Percentiles rank a stretch among this genome's conserved stretches.
These are phyloP conservation scores for Bostrychus sinensis DNA, from an alignment of 2,113 vertebrate genomes.

Conservation along the genomic window DNA sequence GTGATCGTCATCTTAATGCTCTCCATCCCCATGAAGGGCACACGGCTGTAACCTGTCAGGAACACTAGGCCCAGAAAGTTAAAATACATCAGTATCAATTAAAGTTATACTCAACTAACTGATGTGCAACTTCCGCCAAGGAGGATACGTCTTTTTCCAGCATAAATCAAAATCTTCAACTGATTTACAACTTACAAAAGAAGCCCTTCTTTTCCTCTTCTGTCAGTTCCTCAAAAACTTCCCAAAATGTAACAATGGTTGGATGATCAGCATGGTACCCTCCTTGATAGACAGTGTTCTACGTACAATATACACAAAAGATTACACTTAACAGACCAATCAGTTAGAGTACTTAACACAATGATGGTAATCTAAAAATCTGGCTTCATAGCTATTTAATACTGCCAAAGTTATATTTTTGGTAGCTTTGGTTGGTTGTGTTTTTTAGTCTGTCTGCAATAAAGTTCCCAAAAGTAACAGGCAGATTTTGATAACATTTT, in stretches of 20 bases:
- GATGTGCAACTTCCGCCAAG: no score
- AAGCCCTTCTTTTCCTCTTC: constrained; percentile 82
- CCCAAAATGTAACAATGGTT: constrained; percentile 83
- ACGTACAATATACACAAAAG: constrained; percentile 14
- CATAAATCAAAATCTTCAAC: background rate
- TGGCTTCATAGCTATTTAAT: no score
- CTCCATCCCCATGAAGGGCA: constrained; percentile 74
- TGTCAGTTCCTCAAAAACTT: constrained; percentile 82
- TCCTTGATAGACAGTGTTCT: constrained; percentile 81
- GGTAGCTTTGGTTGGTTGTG: no score
- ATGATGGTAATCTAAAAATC: no score
- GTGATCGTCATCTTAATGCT: constrained; percentile 73
- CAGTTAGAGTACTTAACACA: no score
- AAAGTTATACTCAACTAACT: background rate
- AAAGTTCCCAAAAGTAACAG: no score
- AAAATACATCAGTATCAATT: background rate
- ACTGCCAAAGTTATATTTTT: no score
- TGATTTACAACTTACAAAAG: constrained; percentile 85
- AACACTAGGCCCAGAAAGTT: constrained; percentile 74
- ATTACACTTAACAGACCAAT: no score
- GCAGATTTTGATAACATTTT: no score
- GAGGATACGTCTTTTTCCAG: no score
- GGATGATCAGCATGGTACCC: constrained; percentile 74
- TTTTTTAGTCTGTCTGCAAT: no score
- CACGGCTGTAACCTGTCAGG: constrained; percentile 78